These are phyloP conservation scores for Drosophila quadrilineata DNA, from an alignment of 1,140 invertebrate species.

Conservation along the genomic window DNA sequence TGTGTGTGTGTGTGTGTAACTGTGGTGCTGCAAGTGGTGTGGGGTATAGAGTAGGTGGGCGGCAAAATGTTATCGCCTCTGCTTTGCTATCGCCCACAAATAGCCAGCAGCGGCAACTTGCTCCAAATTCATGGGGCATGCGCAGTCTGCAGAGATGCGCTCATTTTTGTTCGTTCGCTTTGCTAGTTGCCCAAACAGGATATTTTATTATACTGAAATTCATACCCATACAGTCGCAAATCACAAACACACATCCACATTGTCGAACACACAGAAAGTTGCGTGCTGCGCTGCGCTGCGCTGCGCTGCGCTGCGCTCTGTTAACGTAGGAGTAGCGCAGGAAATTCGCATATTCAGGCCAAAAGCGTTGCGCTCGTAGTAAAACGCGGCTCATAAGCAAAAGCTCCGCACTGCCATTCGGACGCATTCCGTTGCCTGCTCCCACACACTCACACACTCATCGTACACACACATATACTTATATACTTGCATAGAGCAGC, in stretches of 20 bases:
- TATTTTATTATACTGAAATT: slow-evolving; percentile 81
- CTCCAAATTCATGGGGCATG: slow-evolving; percentile 62
- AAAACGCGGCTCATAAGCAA: slow-evolving; percentile 63
- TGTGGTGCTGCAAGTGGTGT: slow-evolving; percentile 13
- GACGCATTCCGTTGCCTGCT: slow-evolving; percentile 71
- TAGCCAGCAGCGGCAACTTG: slow-evolving; percentile 66
- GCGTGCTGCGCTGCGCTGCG: slow-evolving; percentile 17
- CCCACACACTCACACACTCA: slow-evolving; percentile 39
- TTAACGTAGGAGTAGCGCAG: slow-evolving; percentile 55
- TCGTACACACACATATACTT: no score
- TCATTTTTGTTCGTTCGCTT: slow-evolving; percentile 33
- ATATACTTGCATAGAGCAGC: no score
- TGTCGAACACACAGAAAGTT: slow-evolving; percentile 16
- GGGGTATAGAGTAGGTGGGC: slow-evolving; percentile 36
- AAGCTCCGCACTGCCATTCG: slow-evolving; percentile 77
- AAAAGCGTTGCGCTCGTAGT: slow-evolving; percentile 46
- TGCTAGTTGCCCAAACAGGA: slow-evolving; percentile 59
- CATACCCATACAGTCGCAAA: slow-evolving; percentile 50
- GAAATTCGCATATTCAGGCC: slow-evolving; percentile 71
- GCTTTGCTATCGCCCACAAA: slow-evolving; percentile 44
- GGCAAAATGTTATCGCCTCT: slow-evolving; percentile 48
- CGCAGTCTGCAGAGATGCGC: slow-evolving; percentile 33
- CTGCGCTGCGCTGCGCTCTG: slow-evolving; percentile 25
- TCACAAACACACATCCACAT: slow-evolving; percentile 8
- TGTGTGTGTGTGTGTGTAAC: no score